A percentile compares a stretch with the other conserved stretches of the same genome.
Evolutionary conservation across 2,113 vertebrate species (phyloP).

Genomic region (Callipepla californica): DNA sequence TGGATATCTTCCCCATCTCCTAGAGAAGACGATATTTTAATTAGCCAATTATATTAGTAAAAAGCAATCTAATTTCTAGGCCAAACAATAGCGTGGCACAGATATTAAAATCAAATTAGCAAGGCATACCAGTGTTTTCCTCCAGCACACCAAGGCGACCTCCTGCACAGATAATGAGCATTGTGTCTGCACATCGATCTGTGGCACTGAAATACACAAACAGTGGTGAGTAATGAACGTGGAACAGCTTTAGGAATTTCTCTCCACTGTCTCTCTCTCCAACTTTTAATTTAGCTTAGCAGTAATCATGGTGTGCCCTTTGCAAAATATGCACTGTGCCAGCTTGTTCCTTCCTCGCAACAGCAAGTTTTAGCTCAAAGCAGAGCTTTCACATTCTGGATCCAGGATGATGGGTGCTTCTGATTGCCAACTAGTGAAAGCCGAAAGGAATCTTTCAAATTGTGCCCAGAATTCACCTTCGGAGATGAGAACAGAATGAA

Average conservation of each 20-base stretch:
- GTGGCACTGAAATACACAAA: not conserved
- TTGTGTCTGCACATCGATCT: not conserved
- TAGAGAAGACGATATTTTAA: constrained; percentile 43
- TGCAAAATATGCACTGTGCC: not conserved
- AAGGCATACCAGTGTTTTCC: constrained; percentile 30
- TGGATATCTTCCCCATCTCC: constrained; percentile 53
- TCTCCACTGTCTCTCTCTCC: not conserved
- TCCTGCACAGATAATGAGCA: constrained; percentile 45
- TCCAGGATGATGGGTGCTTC: not conserved
- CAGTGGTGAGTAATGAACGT: not conserved
- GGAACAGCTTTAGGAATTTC: not conserved
- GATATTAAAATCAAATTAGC: constrained; percentile 59
- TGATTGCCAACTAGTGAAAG: not conserved
- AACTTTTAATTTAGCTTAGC: not conserved
- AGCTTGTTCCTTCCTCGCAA: not conserved
- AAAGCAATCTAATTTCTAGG: constrained; percentile 60
- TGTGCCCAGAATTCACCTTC: not conserved
- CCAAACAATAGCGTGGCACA: constrained; percentile 52
- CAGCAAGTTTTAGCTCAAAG: accelerated
- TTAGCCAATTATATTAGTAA: constrained; percentile 61
- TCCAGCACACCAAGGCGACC: not conserved
- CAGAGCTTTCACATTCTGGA: not conserved
- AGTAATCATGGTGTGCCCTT: not conserved
- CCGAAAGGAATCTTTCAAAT: not conserved
- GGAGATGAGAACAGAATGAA: not conserved